These are phyloP conservation scores for Diorhabda carinulata DNA, from an alignment of 1,140 invertebrate species.

Conservation along the genomic window DNA sequence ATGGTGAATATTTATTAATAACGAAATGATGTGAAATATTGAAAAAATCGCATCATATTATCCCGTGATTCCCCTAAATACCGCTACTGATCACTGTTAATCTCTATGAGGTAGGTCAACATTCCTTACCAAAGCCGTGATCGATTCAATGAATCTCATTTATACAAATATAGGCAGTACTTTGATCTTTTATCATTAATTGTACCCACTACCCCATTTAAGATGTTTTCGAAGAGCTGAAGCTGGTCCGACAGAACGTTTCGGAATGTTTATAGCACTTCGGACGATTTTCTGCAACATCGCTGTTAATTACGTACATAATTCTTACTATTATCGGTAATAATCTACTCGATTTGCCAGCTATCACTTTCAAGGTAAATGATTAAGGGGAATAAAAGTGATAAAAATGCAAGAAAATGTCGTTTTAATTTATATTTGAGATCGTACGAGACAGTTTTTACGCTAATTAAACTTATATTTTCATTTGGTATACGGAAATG, in stretches of 20 bases:
- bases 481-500: too few species aligned
- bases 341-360: background rate
- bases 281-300: background rate
- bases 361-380: constrained; percentile 2
- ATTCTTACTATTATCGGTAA: background rate
- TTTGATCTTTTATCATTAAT: constrained; percentile 21
- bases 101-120: constrained; percentile 23
- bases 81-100: background rate
- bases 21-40: too few species aligned
- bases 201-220: constrained; percentile 20
- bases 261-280: background rate
- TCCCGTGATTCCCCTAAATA: background rate
- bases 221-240: constrained; percentile 6
- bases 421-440: background rate
- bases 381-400: background rate
- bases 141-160: constrained; percentile 29
- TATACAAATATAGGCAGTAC: constrained; percentile 24
- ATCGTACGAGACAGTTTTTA: too few species aligned
- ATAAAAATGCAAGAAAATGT: background rate
- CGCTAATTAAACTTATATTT: too few species aligned
- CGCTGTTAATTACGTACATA: background rate
- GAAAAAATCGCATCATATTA: too few species aligned
- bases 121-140: constrained; percentile 28
- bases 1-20: too few species aligned
- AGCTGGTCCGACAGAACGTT: background rate